Evolutionary conservation across 1,140 invertebrate species (phyloP), one percentile per base, ranked within the genome.

Genomic region (Listronotus bonariensis): DNA sequence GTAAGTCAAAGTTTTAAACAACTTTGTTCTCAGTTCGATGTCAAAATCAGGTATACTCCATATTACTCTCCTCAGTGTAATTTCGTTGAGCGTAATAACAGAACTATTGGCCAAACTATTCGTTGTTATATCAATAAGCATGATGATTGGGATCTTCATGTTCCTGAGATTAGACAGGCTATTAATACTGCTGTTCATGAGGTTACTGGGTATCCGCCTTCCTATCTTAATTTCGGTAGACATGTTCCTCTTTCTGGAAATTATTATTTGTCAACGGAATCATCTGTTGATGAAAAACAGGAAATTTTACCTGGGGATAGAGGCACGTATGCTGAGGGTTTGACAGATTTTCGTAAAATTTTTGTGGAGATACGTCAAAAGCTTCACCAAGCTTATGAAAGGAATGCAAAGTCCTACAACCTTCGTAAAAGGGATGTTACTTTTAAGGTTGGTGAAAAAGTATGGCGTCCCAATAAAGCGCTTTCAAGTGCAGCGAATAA

Each of bases 361-460:
- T 26, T 26, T 26, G 20, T 12, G 12, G 54, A 67, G 31, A 18
- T 69, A 26, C 32, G 43, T 3, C 15, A 57, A 15, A 62, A 48
- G 18, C 48, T 71, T 46, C 26, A 57, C 15, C 0, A 41, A 4
- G 54, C 68, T 40, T 72, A 69, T 54, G n/a, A 40, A 14, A 34
- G 38, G 10, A 60, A 67, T 40, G 17, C 38, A 8, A 26, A 45
- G 14, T n/a, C 11, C 11, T 72, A 65, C 40, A 68, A 72, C 43
- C 38, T 72, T 40, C 34, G 65, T 3, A 67, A 53, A 40, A 11
- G 68, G 14, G 34, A 49, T 38, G 11, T 53, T 3, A 6, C 41
- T 43, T 72, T 67, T 65, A 26, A 38, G 11, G 65, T 61, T 3
- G 70, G 65, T 34, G 42, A 71, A n/a, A 43, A 49, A 3, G 57